Base-by-base conservation (phyloP, 53 echinoderm and acorn worm species). In the Astropecten irregularis region DNA sequence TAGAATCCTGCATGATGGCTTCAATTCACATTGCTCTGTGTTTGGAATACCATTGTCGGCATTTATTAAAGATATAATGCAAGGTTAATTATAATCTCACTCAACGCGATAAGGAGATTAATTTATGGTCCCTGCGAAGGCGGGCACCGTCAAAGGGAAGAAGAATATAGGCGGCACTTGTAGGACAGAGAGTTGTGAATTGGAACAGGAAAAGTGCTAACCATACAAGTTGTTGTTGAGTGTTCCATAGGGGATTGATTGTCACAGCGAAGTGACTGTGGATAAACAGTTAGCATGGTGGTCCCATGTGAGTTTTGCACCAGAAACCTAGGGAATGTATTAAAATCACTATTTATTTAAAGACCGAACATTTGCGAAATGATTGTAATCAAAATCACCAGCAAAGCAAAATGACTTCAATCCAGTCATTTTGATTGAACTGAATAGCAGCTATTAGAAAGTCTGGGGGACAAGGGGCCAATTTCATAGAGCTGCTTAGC, bases 271-370 rank as follows among this genome's bases (percentile, higher is more conserved):
- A 53, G 53, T n/a, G 42, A 2, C 44, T 46, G 47, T n/a, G 57
- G 55, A 74, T 74, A 74, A 74, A 74, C 74, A 74, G 23, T 39
- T 74, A 56, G 39, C 74, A 74, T 57, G 74, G 74, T 74, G 74
- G 74, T 74, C 74, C 34, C 13, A 20, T 35, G 39, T 58, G 51
- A 57, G 56, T 55, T 50, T 39, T 74, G 58, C 7, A 74, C 56
- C 74, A 18, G 22, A 56, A 55, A 19, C 55, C 11, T 11, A n/a
- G n/a, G n/a, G n/a, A n/a, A n/a, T n/a, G n/a, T n/a, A n/a, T n/a
- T n/a, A n/a, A n/a, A n/a, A n/a, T n/a, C n/a, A n/a, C n/a, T n/a
- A n/a, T n/a, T n/a, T n/a, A n/a, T n/a, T n/a, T n/a, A n/a, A n/a
- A n/a, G n/a, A n/a, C n/a, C n/a, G n/a, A n/a, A n/a, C n/a, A n/a